Percentiles rank a stretch among this genome's conserved stretches.
Conservation (phyloP, 1,140 invertebrate species). For the Zaprionus davidi region DNA sequence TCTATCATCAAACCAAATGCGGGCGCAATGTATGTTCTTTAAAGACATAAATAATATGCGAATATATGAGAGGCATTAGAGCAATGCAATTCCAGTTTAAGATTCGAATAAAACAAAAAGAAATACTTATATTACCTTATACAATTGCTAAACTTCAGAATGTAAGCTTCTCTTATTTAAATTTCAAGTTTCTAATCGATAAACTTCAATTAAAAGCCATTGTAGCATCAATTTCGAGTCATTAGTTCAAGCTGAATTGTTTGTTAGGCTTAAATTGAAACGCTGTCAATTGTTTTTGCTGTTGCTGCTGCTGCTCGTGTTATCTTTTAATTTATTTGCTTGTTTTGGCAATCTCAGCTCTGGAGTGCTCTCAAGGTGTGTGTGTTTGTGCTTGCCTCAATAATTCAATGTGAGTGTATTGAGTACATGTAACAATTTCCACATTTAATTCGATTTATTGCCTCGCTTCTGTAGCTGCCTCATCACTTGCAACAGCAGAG, state of each 20-base stretch:
- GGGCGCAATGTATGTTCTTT: not conserved
- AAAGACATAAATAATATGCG: not conserved
- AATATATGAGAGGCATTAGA: not conserved
- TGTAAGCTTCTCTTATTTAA: not conserved
- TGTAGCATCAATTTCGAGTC: not conserved
- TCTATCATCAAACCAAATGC: not conserved
- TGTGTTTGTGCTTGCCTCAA: constrained; percentile 17
- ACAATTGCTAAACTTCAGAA: not conserved
- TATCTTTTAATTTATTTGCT: constrained; percentile 9
- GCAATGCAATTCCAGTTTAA: not conserved
- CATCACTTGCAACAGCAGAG: not conserved
- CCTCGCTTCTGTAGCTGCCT: no score
- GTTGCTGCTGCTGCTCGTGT: not conserved
- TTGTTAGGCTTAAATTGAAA: not conserved
- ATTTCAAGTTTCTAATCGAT: not conserved
- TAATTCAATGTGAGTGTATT: constrained; percentile 48
- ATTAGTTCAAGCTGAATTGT: not conserved
- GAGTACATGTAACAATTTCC: constrained; percentile 52
- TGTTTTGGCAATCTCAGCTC: constrained; percentile 21
- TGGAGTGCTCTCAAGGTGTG: constrained; percentile 2
- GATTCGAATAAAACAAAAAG: not conserved
- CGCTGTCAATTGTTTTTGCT: constrained; percentile 3
- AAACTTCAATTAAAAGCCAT: not conserved
- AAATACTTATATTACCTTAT: not conserved
- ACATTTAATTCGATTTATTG: constrained; percentile 69